Evolutionary conservation across 2,888 invertebrate genomes (phyloP).

Genomic region (Catocala sponsa): DNA sequence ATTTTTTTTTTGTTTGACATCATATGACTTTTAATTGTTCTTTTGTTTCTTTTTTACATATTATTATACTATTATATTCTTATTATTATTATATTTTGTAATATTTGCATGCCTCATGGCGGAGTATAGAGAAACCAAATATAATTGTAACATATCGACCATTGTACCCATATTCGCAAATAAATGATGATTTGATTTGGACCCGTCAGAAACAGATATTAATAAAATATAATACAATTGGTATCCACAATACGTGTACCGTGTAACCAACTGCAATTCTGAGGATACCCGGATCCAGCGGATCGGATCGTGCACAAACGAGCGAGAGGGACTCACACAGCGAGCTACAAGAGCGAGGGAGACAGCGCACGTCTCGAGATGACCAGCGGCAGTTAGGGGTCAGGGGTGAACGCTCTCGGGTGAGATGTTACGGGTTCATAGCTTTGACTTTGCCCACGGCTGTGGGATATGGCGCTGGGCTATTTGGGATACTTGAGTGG

Average conservation of each 20-base stretch:
- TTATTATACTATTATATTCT: no score
- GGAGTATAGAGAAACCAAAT: no score
- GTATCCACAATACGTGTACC: slow-evolving; percentile 61
- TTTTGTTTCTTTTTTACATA: no score
- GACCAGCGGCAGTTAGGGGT: slow-evolving; percentile 85
- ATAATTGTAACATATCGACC: no score
- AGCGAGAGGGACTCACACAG: slow-evolving; percentile 57
- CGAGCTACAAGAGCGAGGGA: slow-evolving; percentile 45
- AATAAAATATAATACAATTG: no score
- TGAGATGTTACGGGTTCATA: slow-evolving; percentile 68
- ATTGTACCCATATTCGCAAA: no score
- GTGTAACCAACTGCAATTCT: slow-evolving; percentile 76
- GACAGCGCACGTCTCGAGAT: slow-evolving; percentile 75
- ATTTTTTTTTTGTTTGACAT: no score
- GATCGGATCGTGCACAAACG: slow-evolving; percentile 79
- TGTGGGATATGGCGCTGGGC: slow-evolving; percentile 40
- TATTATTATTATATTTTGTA: no score
- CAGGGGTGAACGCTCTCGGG: slow-evolving; percentile 86
- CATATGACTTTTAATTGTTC: no score
- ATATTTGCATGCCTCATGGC: no score
- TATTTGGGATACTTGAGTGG: slow-evolving; percentile 9
- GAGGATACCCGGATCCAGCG: slow-evolving; percentile 84
- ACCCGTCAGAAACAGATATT: no score
- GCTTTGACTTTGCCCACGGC: slow-evolving; percentile 61
- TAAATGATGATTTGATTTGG: no score